Evolutionary conservation across 2,113 vertebrate genomes (phyloP).

Genomic region (Rhodinocichla rosea): DNA sequence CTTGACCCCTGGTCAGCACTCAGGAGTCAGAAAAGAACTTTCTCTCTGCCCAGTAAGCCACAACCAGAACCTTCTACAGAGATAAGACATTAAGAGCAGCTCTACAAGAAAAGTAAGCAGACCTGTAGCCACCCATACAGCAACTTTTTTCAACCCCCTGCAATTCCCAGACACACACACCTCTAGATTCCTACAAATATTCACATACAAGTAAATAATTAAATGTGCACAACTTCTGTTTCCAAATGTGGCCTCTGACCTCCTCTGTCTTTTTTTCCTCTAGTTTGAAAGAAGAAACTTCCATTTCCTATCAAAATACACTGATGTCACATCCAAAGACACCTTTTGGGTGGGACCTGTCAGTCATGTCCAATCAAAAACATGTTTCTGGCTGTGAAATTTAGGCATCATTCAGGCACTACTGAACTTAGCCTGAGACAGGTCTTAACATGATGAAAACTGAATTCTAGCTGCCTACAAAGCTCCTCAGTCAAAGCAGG

Average conservation of each 20-base stretch:
- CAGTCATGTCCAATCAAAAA: not conserved
- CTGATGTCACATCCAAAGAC: not conserved
- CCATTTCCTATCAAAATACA: not conserved
- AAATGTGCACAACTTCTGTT: not conserved
- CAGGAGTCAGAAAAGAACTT: not conserved
- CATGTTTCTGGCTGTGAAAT: not conserved
- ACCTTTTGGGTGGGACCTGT: not conserved
- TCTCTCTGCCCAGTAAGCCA: not conserved
- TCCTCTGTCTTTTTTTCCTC: not conserved
- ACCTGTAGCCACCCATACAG: not conserved
- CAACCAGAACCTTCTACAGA: not conserved
- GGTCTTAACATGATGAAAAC: not conserved
- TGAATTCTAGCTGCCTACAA: not conserved
- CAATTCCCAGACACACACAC: not conserved
- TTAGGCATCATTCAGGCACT: not conserved
- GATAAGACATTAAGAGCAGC: not conserved
- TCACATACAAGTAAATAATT: not conserved
- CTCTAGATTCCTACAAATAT: not conserved
- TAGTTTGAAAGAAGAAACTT: not conserved
- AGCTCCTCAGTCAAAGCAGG: not conserved
- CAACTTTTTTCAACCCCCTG: not conserved
- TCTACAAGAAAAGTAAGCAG: not conserved
- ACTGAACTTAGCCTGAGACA: not conserved
- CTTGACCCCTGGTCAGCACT: not conserved
- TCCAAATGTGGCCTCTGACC: not conserved